Percentiles rank a stretch among this genome's conserved stretches.
Conservation (phyloP, 2,113 vertebrate species). For the Opisthocomus hoazin region DNA sequence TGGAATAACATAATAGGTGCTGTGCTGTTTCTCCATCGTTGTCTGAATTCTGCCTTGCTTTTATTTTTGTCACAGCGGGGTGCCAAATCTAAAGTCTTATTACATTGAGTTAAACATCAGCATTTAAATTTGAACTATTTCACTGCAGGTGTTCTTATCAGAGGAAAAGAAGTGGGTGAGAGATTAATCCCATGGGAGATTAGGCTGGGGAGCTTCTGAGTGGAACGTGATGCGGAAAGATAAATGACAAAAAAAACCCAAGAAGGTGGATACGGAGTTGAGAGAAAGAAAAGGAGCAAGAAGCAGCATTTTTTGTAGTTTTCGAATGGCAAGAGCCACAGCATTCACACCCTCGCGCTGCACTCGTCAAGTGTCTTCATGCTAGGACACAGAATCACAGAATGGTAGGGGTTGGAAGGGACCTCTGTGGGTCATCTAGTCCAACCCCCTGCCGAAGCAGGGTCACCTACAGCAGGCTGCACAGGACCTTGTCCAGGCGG, state of each 20-base stretch:
- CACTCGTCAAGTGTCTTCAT: rapidly evolving
- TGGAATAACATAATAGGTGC: neutral
- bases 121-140: neutral
- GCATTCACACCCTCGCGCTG: rapidly evolving
- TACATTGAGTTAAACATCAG: neutral
- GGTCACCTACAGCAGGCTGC: too few species aligned
- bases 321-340: neutral
- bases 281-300: neutral
- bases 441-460: too few species aligned
- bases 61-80: neutral
- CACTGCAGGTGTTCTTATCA: neutral
- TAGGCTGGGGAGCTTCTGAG: neutral
- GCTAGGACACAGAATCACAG: too few species aligned
- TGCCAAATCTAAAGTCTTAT: neutral
- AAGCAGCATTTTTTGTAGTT: neutral
- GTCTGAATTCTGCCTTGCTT: neutral
- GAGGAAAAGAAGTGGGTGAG: neutral
- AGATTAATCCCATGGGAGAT: neutral
- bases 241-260: neutral
- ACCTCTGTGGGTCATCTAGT: too few species aligned
- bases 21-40: neutral
- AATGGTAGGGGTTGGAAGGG: too few species aligned
- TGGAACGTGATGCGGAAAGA: neutral
- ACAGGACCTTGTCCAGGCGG: too few species aligned
- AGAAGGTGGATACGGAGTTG: neutral